Percentiles rank a stretch among this genome's conserved stretches.
phyloP scores from a whole-genome alignment of 2,113 vertebrate species.

The Hippocampus comes region DNA sequence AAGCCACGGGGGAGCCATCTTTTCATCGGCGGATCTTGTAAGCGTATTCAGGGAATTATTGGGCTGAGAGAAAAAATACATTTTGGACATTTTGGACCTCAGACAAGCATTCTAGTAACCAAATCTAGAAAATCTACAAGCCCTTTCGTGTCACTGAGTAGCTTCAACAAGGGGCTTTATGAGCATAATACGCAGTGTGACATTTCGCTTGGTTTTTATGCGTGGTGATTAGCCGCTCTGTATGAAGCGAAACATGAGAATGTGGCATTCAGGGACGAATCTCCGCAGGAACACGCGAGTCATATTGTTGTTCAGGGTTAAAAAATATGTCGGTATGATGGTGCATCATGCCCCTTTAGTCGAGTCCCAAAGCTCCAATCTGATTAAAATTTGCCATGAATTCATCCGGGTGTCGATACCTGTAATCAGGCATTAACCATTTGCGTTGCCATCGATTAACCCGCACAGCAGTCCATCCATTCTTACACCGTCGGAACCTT shows the following conservation, averaged over 20 bases:
- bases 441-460: slow-evolving; percentile 34
- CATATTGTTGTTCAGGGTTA: background rate
- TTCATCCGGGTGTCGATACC: slow-evolving; percentile 2
- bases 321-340: background rate
- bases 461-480: slow-evolving; percentile 32
- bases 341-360: background rate
- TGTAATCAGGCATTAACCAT: slow-evolving; percentile 32
- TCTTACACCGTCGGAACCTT: slow-evolving; percentile 37
- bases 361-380: background rate
- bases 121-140: background rate
- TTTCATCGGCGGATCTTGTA: too few relatives aligned
- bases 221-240: slow-evolving; percentile 22
- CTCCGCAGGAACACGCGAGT: background rate
- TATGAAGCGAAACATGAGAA: slow-evolving; percentile 40
- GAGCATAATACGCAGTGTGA: slow-evolving; percentile 34
- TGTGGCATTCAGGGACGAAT: slow-evolving; percentile 47
- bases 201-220: slow-evolving; percentile 39
- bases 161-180: slow-evolving; percentile 29
- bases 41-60: background rate
- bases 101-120: background rate
- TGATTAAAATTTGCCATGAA: slow-evolving; percentile 21
- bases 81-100: background rate
- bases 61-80: background rate
- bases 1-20: too few relatives aligned
- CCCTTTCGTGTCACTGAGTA: slow-evolving; percentile 15